phyloP scores from a whole-genome alignment of 1,140 invertebrate species.

The Aradophagus sp. region DNA sequence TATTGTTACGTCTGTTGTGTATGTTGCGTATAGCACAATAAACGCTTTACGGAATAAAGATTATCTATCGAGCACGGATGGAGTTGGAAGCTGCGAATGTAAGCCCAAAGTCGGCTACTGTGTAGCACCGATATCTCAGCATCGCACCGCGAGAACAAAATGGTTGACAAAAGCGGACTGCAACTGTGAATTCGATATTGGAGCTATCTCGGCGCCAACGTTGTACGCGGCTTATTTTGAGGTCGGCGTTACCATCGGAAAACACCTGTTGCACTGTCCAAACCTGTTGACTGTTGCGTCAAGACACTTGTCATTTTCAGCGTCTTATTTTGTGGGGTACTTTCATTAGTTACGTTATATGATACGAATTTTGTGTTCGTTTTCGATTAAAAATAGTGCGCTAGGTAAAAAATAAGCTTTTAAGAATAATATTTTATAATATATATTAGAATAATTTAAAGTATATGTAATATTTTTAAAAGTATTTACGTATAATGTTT shows the following conservation, averaged over 20 bases:
- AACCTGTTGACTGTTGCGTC: conserved; percentile 46
- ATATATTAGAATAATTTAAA: too few species aligned
- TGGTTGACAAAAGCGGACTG: conserved; percentile 45
- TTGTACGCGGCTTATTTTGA: conserved; percentile 30
- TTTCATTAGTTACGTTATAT: too few species aligned
- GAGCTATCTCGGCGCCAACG: conserved; percentile 28
- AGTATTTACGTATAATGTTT: too few species aligned
- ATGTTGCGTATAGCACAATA: conserved; percentile 43
- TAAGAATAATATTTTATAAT: too few species aligned
- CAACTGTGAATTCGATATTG: conserved; percentile 40
- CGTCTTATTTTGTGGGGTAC: conserved; percentile 8
- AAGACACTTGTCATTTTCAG: conserved; percentile 21
- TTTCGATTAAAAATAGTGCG: too few species aligned
- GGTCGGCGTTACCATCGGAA: conserved; percentile 31
- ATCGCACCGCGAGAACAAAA: conserved; percentile 32
- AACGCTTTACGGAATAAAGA: conserved; percentile 42
- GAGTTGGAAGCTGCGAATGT: conserved; percentile 44
- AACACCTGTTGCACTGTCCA: conserved; percentile 47
- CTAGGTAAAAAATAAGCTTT: too few species aligned
- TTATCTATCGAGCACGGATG: conserved; percentile 36
- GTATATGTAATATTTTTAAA: too few species aligned
- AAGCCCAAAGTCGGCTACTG: conserved; percentile 16
- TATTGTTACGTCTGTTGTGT: conserved; percentile 30
- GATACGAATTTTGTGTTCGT: too few species aligned
- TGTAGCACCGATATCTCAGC: conserved; percentile 30